These are phyloP conservation scores for Lissonota sp. DNA, from an alignment of 2,888 invertebrate genomes.

Conservation along the genomic window DNA sequence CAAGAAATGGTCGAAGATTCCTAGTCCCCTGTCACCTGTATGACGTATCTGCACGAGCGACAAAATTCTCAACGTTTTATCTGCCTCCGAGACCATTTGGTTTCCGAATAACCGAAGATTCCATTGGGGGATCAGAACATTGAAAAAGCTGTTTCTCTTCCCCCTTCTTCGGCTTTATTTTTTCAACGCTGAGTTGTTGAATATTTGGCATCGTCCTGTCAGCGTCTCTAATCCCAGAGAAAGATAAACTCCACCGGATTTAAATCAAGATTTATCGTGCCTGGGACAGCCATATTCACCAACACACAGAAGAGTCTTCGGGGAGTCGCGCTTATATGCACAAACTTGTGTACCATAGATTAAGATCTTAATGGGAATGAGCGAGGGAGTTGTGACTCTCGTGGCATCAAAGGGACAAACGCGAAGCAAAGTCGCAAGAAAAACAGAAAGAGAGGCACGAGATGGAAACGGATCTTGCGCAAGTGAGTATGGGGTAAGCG, in stretches of 20 bases:
- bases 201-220: neutral
- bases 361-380: slow-evolving; percentile 50
- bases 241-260: slow-evolving; percentile 38
- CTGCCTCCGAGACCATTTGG: slow-evolving; percentile 3
- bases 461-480: neutral
- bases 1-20: slow-evolving; percentile 11
- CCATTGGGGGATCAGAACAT: neutral
- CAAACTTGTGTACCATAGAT: slow-evolving; percentile 16
- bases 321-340: neutral
- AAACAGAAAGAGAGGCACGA: neutral
- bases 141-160: neutral
- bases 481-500: slow-evolving; percentile 21
- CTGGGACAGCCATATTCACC: too few species aligned
- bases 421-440: slow-evolving; percentile 2
- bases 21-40: slow-evolving; percentile 31
- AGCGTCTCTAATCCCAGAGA: slow-evolving; percentile 16
- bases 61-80: slow-evolving; percentile 16
- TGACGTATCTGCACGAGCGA: slow-evolving; percentile 21
- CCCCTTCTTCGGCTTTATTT: neutral
- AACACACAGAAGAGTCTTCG: too few species aligned
- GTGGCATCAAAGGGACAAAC: slow-evolving; percentile 55
- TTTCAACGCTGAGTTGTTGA: neutral
- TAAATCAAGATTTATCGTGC: slow-evolving; percentile 22
- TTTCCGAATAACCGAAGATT: neutral
- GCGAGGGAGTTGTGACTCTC: slow-evolving; percentile 35